A percentile compares a stretch with the other conserved stretches of the same genome.
phyloP scores from a whole-genome alignment of 2,888 invertebrate species.

The Caenorhabditis sp. region DNA sequence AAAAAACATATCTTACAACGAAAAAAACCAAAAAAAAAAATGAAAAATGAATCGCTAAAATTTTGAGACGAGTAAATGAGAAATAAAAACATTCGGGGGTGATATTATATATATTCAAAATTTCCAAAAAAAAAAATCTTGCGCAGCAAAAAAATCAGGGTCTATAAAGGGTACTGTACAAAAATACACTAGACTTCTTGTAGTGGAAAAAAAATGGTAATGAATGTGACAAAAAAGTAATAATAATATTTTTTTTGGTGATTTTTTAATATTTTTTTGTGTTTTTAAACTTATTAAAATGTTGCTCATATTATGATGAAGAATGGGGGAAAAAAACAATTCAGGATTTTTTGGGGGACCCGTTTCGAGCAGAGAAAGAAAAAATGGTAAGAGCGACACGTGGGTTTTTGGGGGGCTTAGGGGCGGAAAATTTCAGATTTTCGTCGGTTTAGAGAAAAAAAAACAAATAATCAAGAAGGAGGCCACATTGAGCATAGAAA shows the following conservation, averaged over 20 bases:
- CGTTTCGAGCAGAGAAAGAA: constrained; percentile 4
- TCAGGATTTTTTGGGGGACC: no score
- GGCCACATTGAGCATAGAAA: constrained; percentile 15
- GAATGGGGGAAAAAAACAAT: constrained; percentile 3
- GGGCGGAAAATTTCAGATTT: constrained; percentile 14
- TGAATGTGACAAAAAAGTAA: neutral
- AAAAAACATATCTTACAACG: neutral
- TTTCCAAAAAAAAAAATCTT: neutral
- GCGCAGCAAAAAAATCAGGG: neutral
- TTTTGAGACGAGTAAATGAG: neutral
- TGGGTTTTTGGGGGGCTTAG: neutral
- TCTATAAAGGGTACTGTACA: neutral
- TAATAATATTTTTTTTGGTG: neutral
- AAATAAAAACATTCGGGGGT: no score
- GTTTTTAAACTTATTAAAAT: neutral
- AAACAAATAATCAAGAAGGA: constrained; percentile 6
- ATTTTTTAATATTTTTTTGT: neutral
- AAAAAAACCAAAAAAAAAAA: neutral
- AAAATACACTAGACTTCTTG: neutral
- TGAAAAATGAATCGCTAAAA: neutral
- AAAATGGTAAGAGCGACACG: neutral
- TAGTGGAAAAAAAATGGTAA: neutral
- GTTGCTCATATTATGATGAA: neutral
- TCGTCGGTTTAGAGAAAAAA: constrained; percentile 7
- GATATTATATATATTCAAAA: neutral